Conservation (phyloP, 2,888 invertebrate genomes). For the Lordiphosa fenestrarum region DNA sequence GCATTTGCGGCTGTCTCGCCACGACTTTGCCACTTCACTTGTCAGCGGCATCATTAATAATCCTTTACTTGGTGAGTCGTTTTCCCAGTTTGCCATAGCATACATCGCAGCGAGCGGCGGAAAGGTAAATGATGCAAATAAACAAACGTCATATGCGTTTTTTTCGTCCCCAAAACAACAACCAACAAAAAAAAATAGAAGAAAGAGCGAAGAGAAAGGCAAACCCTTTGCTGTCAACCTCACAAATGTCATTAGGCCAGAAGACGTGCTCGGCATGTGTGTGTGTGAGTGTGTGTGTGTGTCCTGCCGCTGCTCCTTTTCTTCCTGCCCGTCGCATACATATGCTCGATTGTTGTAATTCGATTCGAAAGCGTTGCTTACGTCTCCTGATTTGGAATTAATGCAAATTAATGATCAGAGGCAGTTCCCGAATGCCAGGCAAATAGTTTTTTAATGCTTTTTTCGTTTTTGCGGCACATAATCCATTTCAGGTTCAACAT, state of each 20-base stretch:
- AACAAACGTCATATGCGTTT: slow-evolving; percentile 76
- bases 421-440: no score
- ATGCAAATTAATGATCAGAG: slow-evolving; percentile 79
- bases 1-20: slow-evolving; percentile 23
- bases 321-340: slow-evolving; percentile 27
- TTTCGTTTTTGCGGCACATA: no score
- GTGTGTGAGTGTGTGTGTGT: no score
- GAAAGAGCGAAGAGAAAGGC: neutral
- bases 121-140: slow-evolving; percentile 78
- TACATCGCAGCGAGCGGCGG: slow-evolving; percentile 51
- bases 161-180: slow-evolving; percentile 14
- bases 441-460: no score
- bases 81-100: slow-evolving; percentile 39
- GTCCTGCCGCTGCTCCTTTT: slow-evolving; percentile 6
- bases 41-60: slow-evolving; percentile 77
- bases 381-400: slow-evolving; percentile 79
- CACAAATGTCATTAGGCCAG: slow-evolving; percentile 77
- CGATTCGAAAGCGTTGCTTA: slow-evolving; percentile 65
- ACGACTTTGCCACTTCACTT: slow-evolving; percentile 70
- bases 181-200: no score
- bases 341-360: slow-evolving; percentile 70
- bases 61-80: slow-evolving; percentile 59
- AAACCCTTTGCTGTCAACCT: slow-evolving; percentile 70
- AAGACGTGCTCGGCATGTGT: slow-evolving; percentile 49
- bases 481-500: slow-evolving; percentile 2